Evolutionary conservation across 2,888 invertebrate species (phyloP), one percentile per base, ranked within the genome.

Genomic region (Rhopalosiphum nymphaeae): DNA sequence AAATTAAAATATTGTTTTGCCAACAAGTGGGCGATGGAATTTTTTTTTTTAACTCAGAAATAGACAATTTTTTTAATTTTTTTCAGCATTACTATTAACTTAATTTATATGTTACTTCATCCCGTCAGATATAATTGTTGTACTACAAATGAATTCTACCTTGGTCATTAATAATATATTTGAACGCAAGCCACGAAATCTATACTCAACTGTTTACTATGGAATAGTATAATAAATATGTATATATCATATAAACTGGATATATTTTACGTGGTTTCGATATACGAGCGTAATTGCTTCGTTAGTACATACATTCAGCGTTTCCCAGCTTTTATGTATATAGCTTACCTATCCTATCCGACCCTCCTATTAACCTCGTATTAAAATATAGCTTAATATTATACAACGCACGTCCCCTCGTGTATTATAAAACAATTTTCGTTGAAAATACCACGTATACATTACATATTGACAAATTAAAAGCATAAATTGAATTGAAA

Each of bases 231-330:
- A 16, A 67, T 67, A 67, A 16, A 67, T 36, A 67, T 36, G 36
- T 78, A 78, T 78, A 36, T 36, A 36, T 78, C 16, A 78, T 21
- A 78, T 9, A 36, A 78, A 21, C 36, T 36, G 21, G 36, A 78
- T 78, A 21, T 21, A 78, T 42, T 78, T 21, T 78, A 78, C 78
- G 21, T 36, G 36, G 26, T 78, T 78, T 36, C 21, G 78, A 78
- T 78, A 78, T 36, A 78, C 78, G 78, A 9, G 36, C 78, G 78
- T 78, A 78, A 36, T 78, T 78, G 78, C 78, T 78, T 78, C 36
- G 78, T 78, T 78, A 78, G 78, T 78, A 36, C 78, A 78, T 78
- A 78, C 21, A 78, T 78, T 78, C 78, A 78, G 36, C 78, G 78
- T 36, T 78, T 78, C 36, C 36, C 78, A 78, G 36, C 36, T 36